Evolutionary conservation across 2,113 vertebrate genomes (phyloP), one percentile per base, ranked within the genome.

Genomic region (Oplegnathus fasciatus): DNA sequence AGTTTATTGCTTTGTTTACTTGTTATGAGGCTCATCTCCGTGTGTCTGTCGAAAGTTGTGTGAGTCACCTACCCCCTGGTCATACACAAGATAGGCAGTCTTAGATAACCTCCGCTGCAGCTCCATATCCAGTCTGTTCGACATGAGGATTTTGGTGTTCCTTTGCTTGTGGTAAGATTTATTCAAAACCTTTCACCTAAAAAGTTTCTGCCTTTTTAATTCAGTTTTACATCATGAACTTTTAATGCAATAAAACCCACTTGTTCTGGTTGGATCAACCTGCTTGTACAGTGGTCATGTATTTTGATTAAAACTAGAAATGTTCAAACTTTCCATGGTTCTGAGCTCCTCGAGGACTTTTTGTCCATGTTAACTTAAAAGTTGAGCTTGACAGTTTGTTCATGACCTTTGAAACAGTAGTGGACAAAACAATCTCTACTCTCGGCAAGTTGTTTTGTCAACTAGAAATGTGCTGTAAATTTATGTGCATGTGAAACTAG

Each of bases 1-100:
- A 15, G 22, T 69, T 17, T 55, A 46, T 67, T 54, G 60, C 11
- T 82, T 73, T 67, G 76, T 76, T 80, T 80, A n/a, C 34, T 84
- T 37, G 26, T 32, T 73, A 18, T 30, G 82, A 67, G 44, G 34
- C 34, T 71, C n/a, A 11, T 70, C n/a, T 70, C n/a, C 11, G 5
- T 30, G 34, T 48, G 18, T 75, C 75, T 37, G 4, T 46, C 46
- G 28, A 14, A 28, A 32, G 22, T 10, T 86, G 22, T 48, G 28
- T 74, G 72, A 48, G 52, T 82, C 70, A 79, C 32, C 20, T 14
- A 17, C 32, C 66, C 40, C 42, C 26, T 44, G 60, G 65, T 54
- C 66, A 54, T 50, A 44, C 10, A n/a, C 30, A 22, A 72, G n/a
- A 67, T 26, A 54, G 73, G 26, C 60, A 46, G 60, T 58, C 32